Base-by-base conservation (phyloP, 2,888 invertebrate species). In the Cyclophora punctaria region DNA sequence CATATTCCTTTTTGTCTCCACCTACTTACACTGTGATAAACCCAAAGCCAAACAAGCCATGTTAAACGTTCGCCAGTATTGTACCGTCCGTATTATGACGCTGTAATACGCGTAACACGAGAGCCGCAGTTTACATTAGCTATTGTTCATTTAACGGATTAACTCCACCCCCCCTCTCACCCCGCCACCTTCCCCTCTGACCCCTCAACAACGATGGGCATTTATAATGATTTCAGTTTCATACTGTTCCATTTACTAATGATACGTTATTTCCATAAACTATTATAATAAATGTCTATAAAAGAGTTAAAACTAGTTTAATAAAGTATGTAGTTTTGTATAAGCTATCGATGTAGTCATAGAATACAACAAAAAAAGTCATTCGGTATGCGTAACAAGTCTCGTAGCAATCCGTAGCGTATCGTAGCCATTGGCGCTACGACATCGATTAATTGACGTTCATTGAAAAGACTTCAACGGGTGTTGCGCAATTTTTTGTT, bases 381-480 rank as follows among this genome's bases (percentile, higher is more conserved):
- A 20, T 20, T 20, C 20, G 20, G 20, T 20, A 20, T 20, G 7
- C 7, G 43, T n/a, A 41, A 44, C 48, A 35, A 20, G n/a, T 37
- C 34, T 45, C 50, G 55, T 51, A 48, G 47, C 44, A 3, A 37
- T 42, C n/a, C 42, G 42, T 42, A 42, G 42, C 42, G 20, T 42
- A 7, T 42, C 41, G 55, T 49, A 55, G 56, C 41, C 35, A 44
- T 33, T 48, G 48, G 53, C 46, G 43, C 49, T 35, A 34, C 50
- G 53, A 49, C 4, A 5, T 4, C 37, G 37, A 37, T 37, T 37
- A 37, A 55, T 57, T 53, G 49, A 58, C 50, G 54, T 46, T 47
- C 52, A 45, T 65, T 59, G 53, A 64, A 65, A 67, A 69, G 67
- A 67, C 50, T 62, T 67, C 66, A 67, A 69, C 69, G 67, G 44